phyloP scores from a whole-genome alignment of 2,113 vertebrate genomes.

The Muscicapa adusta region DNA sequence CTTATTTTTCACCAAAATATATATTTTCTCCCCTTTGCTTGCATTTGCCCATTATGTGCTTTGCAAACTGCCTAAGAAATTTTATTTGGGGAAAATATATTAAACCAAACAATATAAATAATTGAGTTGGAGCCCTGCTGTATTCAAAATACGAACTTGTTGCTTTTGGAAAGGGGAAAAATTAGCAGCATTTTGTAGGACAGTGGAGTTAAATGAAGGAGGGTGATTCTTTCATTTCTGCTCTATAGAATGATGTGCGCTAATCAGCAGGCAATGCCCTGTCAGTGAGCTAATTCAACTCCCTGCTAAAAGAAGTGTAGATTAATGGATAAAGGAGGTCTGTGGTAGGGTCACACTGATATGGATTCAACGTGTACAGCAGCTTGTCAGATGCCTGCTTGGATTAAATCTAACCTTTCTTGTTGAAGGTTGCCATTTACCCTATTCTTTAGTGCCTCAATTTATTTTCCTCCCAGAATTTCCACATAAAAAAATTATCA shows the following conservation, averaged over 20 bases:
- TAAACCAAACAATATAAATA: conserved; percentile 6
- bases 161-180: conserved; percentile 74
- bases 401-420: conserved; percentile 95
- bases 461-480: conserved; percentile 85
- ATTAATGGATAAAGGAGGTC: conserved; percentile 99
- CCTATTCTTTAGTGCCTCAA: conserved; percentile 88
- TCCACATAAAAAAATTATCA: conserved; percentile 90
- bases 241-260: conserved; percentile 83
- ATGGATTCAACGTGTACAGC: conserved; percentile 87
- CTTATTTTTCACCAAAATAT: not conserved
- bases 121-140: not conserved
- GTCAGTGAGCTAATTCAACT: conserved; percentile 92
- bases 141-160: conserved; percentile 72
- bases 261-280: conserved; percentile 90
- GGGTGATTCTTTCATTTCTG: conserved; percentile 79
- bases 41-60: not conserved
- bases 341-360: conserved; percentile 89
- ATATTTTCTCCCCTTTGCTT: not conserved
- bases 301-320: conserved; percentile 95
- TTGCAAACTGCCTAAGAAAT: not conserved
- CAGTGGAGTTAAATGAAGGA: conserved; percentile 79
- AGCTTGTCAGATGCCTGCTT: conserved; percentile 97
- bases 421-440: conserved; percentile 95
- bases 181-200: conserved; percentile 79
- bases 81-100: conserved; percentile 17